These are phyloP conservation scores for Rachycentron canadum DNA, from an alignment of 2,797 vertebrate genomes.

Conservation along the genomic window DNA sequence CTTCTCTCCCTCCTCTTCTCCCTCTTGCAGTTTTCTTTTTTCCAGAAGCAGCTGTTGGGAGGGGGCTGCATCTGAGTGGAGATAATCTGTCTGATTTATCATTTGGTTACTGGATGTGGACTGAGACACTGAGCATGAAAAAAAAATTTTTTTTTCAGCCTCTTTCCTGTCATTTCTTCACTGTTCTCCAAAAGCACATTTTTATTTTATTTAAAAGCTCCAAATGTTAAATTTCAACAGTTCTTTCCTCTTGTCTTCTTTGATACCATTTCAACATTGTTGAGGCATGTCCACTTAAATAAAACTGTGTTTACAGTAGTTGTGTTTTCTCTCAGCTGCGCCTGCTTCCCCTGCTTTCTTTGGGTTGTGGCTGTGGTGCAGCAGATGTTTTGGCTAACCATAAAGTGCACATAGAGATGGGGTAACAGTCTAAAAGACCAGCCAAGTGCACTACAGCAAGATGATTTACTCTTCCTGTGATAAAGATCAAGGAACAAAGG, in stretches of 20 bases:
- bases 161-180: not conserved
- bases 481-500: conserved; percentile 22
- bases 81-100: conserved; percentile 58
- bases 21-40: conserved; percentile 5
- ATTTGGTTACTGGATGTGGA: conserved; percentile 41
- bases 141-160: not conserved
- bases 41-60: conserved; percentile 57
- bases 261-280: conserved; percentile 10
- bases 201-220: not conserved
- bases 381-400: conserved; percentile 62
- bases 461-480: conserved; percentile 36
- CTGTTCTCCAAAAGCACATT: conserved; percentile 3
- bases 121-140: conserved; percentile 7
- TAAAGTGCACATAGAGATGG: conserved; percentile 29
- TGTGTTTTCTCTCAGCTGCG: not conserved
- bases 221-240: not conserved
- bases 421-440: conserved; percentile 11
- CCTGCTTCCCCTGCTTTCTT: conserved; percentile 16
- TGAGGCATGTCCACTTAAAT: not conserved
- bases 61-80: conserved; percentile 23
- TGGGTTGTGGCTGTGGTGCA: conserved; percentile 34
- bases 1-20: conserved; percentile 3
- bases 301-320: conserved; percentile 30
- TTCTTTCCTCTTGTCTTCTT: not conserved
- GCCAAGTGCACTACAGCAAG: conserved; percentile 22